Base-by-base conservation (phyloP, 2,888 invertebrate genomes). In the Drosophila setosimentum region DNA sequence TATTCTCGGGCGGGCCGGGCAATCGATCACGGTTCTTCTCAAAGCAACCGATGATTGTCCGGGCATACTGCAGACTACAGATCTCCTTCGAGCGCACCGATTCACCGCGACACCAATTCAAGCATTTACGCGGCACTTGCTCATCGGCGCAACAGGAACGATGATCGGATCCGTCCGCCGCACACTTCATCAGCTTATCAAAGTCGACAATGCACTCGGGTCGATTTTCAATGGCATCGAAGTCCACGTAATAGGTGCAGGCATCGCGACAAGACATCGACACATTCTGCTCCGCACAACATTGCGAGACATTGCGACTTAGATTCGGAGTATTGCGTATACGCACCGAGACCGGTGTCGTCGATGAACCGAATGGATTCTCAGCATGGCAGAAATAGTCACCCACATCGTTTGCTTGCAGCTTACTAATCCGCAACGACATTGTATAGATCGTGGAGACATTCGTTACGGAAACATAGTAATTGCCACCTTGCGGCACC, bases 371-470 rank as follows among this genome's bases (percentile, higher is more conserved):
- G 85, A 97, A 96, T 0, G 96, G 95, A 91, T 97, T 97, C 93
- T 97, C 96, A 0, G 97, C 97, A 91, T 97, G 96, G 78, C 97
- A 97, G 93, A 95, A 97, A 92, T 97, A 97, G 77, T 96, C 96
- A 0, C 97, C 97, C 57, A 95, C 96, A 90, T 97, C 97, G 32
- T 94, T 93, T 59, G 95, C 95, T 3, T 95, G 93, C 84, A 97
- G 95, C 92, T 95, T 95, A 91, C 95, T 95, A 76, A 97, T 97
- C 59, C 95, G 95, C 54, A 97, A 92, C 29, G 95, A 94, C 96
- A 97, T 97, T 3, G 95, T 94, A 92, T 96, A 96, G 79, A 95
- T 95, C 16, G 95, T 94, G 68, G 95, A 95, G 73, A 94, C 94
- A 76, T 95, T 95, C 50, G 94, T 94, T 2, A 95, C 93, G 49